phyloP scores from a whole-genome alignment of 2,888 invertebrate genomes.

The Eupeodes luniger region DNA sequence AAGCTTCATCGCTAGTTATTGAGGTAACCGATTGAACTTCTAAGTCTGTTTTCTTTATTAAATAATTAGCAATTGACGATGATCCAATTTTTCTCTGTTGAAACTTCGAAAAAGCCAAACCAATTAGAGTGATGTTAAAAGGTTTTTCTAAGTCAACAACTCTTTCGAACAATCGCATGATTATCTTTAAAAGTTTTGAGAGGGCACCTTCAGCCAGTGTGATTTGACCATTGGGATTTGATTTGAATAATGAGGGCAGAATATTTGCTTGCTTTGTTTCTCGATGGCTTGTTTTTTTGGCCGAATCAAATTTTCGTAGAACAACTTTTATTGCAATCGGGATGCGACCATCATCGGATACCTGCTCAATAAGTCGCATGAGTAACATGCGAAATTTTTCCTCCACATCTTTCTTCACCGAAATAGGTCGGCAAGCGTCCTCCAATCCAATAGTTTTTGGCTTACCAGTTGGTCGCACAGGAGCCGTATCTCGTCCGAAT shows the following conservation, averaged over 20 bases:
- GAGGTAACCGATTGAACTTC: conserved; percentile 91
- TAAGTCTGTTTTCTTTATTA: conserved; percentile 88
- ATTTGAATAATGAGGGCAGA: conserved; percentile 87
- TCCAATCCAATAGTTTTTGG: conserved; percentile 92
- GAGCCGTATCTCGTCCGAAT: conserved; percentile 90
- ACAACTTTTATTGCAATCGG: conserved; percentile 91
- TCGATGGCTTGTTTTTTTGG: conserved; percentile 88
- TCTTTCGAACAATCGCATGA: conserved; percentile 91
- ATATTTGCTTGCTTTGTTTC: conserved; percentile 91
- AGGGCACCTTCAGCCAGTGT: conserved; percentile 85
- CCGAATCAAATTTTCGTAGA: conserved; percentile 89
- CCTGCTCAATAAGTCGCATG: conserved; percentile 88
- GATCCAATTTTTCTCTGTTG: conserved; percentile 88
- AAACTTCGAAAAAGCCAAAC: conserved; percentile 93
- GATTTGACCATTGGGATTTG: conserved; percentile 83
- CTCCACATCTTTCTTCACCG: conserved; percentile 89
- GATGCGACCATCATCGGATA: conserved; percentile 91
- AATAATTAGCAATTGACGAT: conserved; percentile 90
- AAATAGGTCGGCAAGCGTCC: conserved; percentile 90
- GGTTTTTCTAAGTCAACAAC: conserved; percentile 89
- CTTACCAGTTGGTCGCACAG: conserved; percentile 90
- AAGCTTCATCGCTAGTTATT: conserved; percentile 84
- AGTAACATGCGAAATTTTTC: conserved; percentile 89
- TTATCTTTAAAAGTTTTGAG: conserved; percentile 88
- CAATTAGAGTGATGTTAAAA: conserved; percentile 91